A percentile compares a stretch with the other conserved stretches of the same genome.
phyloP scores from a whole-genome alignment of 2,797 vertebrate species.

The Trematomus bernacchii region DNA sequence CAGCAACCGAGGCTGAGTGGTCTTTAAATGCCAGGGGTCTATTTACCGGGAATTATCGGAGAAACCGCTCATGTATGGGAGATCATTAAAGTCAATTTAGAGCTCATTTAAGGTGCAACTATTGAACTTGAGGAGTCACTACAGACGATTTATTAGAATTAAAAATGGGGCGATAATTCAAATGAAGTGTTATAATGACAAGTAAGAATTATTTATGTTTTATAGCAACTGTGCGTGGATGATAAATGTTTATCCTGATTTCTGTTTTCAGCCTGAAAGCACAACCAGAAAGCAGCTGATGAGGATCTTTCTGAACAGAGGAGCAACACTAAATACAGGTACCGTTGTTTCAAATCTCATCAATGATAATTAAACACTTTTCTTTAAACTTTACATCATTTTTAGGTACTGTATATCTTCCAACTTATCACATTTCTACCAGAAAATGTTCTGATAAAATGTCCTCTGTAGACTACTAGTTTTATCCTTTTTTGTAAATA shows the following conservation, averaged over 20 bases:
- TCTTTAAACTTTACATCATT: background rate
- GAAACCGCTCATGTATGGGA: constrained; percentile 18
- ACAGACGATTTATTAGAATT: constrained; percentile 19
- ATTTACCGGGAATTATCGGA: constrained; percentile 40
- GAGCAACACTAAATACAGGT: background rate
- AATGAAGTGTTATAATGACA: background rate
- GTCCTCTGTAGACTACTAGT: background rate
- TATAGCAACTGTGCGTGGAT: background rate
- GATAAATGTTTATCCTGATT: background rate
- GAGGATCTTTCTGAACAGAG: background rate
- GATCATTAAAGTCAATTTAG: constrained; percentile 43
- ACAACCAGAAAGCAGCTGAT: background rate
- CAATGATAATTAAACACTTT: background rate
- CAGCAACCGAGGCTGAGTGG: constrained; percentile 33
- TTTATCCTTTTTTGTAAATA: no score
- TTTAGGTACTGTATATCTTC: background rate
- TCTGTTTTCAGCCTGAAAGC: background rate
- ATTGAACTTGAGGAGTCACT: constrained; percentile 3
- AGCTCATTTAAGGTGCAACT: constrained; percentile 28
- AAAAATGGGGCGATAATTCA: constrained; percentile 8
- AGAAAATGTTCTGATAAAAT: background rate
- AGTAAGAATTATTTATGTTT: background rate
- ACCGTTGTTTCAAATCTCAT: background rate
- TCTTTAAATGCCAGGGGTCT: constrained; percentile 64
- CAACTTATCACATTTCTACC: background rate